Conservation (phyloP, 2,888 invertebrate genomes). For the Serrognathus titanus region DNA sequence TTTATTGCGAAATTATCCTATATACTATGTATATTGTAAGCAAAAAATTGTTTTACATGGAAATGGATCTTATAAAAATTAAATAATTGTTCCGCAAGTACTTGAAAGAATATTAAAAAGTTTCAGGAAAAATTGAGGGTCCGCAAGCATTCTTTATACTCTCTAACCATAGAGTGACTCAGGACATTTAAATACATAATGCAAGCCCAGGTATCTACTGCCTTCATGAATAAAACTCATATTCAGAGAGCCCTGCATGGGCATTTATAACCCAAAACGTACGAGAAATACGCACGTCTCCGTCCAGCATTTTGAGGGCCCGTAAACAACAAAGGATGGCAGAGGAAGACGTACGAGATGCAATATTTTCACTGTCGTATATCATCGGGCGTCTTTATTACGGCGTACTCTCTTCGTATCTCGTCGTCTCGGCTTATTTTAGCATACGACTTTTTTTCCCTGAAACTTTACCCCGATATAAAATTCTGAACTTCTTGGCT, state of each 20-base stretch:
- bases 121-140: constrained; percentile 12
- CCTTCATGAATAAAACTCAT: constrained; percentile 42
- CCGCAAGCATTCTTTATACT: constrained; percentile 21
- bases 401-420: constrained; percentile 15
- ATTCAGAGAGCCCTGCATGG: constrained; percentile 28
- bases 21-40: no score
- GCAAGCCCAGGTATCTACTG: constrained; percentile 39
- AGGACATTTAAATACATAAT: constrained; percentile 44
- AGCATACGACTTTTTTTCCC: constrained; percentile 18
- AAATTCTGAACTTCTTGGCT: background rate
- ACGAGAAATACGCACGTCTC: constrained; percentile 4
- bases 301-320: constrained; percentile 3
- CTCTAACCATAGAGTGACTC: constrained; percentile 24
- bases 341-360: background rate
- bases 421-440: constrained; percentile 15
- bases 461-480: background rate
- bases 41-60: background rate
- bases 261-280: constrained; percentile 12
- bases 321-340: constrained; percentile 9
- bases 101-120: constrained; percentile 1
- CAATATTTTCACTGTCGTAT: constrained; percentile 21
- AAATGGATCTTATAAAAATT: background rate
- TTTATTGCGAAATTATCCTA: no score
- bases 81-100: background rate
- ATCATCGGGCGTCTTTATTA: constrained; percentile 24